Conservation (phyloP, 37 sponge, comb jelly and placozoan species). For the Aplysina aerophoba region DNA sequence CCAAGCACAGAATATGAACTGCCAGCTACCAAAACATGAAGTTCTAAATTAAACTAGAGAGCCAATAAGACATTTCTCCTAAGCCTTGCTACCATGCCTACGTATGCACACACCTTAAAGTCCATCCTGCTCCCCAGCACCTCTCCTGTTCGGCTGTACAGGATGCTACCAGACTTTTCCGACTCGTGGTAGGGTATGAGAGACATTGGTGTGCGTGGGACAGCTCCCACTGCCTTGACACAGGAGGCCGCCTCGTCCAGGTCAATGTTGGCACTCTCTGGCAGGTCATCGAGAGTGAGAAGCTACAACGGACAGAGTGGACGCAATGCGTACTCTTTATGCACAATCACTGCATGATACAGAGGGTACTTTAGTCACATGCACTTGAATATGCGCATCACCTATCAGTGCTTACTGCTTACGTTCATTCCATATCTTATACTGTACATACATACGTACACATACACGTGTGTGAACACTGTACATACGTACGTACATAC, state of each 20-base stretch:
- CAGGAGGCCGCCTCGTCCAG: conserved; percentile 52
- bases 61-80: background rate
- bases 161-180: conserved; percentile 55
- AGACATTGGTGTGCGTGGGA: conserved; percentile 78
- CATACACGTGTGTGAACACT: no score
- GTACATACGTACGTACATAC: background rate
- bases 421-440: no score
- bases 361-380: no score
- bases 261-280: conserved; percentile 76
- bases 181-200: conserved; percentile 67
- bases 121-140: conserved; percentile 76
- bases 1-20: no score
- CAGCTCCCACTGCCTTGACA: conserved; percentile 35
- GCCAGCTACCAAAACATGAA: background rate
- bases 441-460: background rate
- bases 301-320: conserved; percentile 36
- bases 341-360: background rate
- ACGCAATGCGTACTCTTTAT: background rate
- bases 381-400: no score
- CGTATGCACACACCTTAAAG: conserved; percentile 72
- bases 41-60: background rate
- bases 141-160: conserved; percentile 69
- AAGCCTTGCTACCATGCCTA: background rate
- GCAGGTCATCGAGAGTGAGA: conserved; percentile 76
- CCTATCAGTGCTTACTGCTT: no score